Conservation (phyloP, 2,888 invertebrate genomes). For the Napeogenes inachia region DNA sequence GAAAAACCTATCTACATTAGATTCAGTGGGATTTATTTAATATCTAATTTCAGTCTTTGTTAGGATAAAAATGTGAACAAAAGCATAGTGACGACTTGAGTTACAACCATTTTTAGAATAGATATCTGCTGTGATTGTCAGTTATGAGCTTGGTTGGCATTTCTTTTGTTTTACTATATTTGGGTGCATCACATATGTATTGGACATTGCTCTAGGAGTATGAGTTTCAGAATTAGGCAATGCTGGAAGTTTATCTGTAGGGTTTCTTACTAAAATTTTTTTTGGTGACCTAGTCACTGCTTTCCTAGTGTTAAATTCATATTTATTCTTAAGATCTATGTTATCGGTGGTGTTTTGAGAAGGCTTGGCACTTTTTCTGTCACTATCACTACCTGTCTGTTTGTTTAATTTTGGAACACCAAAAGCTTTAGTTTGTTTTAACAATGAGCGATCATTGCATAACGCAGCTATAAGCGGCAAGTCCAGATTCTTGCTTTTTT, state of each 20-base stretch:
- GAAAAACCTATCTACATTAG: conserved; percentile 20
- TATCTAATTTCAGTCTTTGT: conserved; percentile 59
- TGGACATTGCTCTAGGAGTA: conserved; percentile 81
- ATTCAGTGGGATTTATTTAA: conserved; percentile 31
- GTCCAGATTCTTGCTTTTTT: conserved; percentile 93
- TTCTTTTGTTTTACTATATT: conserved; percentile 66
- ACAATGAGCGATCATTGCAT: conserved; percentile 93
- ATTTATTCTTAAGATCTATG: conserved; percentile 66
- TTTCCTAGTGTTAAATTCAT: conserved; percentile 78
- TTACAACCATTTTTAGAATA: background rate
- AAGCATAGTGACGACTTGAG: background rate
- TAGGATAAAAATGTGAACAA: conserved; percentile 32
- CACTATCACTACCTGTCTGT: conserved; percentile 64
- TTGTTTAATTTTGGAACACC: conserved; percentile 82
- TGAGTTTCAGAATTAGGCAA: conserved; percentile 74
- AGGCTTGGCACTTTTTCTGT: conserved; percentile 64
- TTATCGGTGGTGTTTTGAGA: conserved; percentile 68
- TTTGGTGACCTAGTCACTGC: conserved; percentile 80
- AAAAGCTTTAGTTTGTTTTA: conserved; percentile 92
- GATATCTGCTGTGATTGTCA: conserved; percentile 10
- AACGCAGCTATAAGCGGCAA: conserved; percentile 94
- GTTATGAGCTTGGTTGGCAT: conserved; percentile 69
- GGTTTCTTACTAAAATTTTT: conserved; percentile 79
- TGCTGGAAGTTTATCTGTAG: conserved; percentile 86
- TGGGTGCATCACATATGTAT: conserved; percentile 82